These are phyloP conservation scores for Nineta flava DNA, from an alignment of 2,888 invertebrate species.

Conservation along the genomic window DNA sequence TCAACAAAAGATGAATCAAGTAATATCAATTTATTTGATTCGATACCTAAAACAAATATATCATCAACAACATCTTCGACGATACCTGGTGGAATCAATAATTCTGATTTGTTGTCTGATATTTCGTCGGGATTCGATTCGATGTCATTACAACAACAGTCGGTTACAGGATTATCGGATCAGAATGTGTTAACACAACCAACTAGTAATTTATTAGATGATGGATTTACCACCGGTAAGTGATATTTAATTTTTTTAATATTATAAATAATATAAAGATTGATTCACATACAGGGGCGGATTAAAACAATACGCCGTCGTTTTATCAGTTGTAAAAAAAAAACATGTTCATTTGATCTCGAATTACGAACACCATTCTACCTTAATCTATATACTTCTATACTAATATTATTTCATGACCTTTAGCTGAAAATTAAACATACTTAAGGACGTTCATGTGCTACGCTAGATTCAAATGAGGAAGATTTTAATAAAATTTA, in stretches of 20 bases:
- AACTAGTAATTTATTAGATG: conserved; percentile 13
- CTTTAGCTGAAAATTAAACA: too few relatives aligned
- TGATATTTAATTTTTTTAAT: conserved; percentile 8
- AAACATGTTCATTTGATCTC: too few relatives aligned
- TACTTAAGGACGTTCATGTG: too few relatives aligned
- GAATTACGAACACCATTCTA: too few relatives aligned
- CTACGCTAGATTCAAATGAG: too few relatives aligned
- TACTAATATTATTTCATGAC: too few relatives aligned
- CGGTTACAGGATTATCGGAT: background rate
- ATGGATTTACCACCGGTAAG: conserved; percentile 16
- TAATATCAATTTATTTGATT: background rate
- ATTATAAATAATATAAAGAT: background rate
- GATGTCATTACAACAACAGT: conserved; percentile 16
- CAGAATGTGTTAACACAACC: conserved; percentile 6
- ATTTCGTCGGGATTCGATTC: conserved; percentile 18
- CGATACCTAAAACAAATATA: background rate
- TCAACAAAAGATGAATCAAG: background rate
- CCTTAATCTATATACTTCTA: too few relatives aligned
- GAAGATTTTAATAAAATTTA: too few relatives aligned
- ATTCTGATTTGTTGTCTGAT: conserved; percentile 22
- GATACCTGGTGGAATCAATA: background rate
- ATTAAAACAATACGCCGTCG: too few relatives aligned
- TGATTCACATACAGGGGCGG: conserved; percentile 3
- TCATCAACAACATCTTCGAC: background rate
- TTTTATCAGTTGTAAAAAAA: too few relatives aligned